Evolutionary conservation across 2,113 vertebrate species (phyloP), one percentile per base, ranked within the genome.

Genomic region (Gymnarchus niloticus): DNA sequence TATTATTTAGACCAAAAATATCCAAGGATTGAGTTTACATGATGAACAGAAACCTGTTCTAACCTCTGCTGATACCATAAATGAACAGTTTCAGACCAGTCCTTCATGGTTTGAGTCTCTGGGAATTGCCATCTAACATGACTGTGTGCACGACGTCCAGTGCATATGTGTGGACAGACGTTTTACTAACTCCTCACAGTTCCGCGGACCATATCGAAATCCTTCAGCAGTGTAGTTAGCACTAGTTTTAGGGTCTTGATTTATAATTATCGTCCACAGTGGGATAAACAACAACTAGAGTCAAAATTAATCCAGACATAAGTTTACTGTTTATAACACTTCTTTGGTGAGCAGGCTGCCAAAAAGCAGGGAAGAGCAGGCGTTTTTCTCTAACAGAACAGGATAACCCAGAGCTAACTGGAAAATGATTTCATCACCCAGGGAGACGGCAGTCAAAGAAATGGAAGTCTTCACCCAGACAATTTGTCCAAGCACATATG

Each of bases 1-100:
- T 85, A 93, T 93, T 91, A 91, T 87, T 87, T 85, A 52, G 61
- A 25, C 77, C 41, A 59, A 86, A 83, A 83, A 76, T 52, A 83
- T 86, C 81, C 37, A 51, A 51, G 49, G 83, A n/a, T 33, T 65
- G 82, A 85, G 84, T 44, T 82, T 49, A 56, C 56, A 83, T 78
- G 84, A 56, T 56, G 48, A 54, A 82, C 81, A 9, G 25, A 85
- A 84, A 73, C 80, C 56, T 44, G 59, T 44, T 37, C 46, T 56
- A 33, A 56, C 21, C 28, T 33, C 77, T 8, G 17, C 85, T 61
- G 61, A 59, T 44, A 56, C 28, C 57, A 82, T 6, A n/a, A 33
- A 82, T 54, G 28, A 73, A 19, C 33, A 19, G 65, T 73, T 12
- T 73, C n/a, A n/a, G 65, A 41, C 65, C 65, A 21, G 19, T 61